Base-by-base conservation (phyloP, 2,113 vertebrate genomes). In the Entosphenus tridentatus region DNA sequence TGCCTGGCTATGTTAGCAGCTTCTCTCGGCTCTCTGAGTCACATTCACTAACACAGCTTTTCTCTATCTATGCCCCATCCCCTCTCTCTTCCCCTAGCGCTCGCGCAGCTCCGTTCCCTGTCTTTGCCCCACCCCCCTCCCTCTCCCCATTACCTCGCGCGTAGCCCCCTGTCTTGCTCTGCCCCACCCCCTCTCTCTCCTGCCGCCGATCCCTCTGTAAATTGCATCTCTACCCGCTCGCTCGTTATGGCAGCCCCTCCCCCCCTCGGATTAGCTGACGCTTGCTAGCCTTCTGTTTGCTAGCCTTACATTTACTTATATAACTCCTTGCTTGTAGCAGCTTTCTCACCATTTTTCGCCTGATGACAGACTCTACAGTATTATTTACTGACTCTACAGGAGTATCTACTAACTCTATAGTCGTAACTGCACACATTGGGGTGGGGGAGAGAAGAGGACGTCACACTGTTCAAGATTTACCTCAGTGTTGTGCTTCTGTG, bases 1-100 rank as follows among this genome's bases (percentile, higher is more conserved):
- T 58, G 12, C 67, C 56, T 57, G 58, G 7, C 8, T 69, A 72
- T 70, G 39, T 39, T 39, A 21, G 39, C 69, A 70, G 59, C 57
- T 58, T 57, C 70, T 11, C 58, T 17, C 39, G 55, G 71, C 62
- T 56, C 57, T 62, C 12, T 16, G 55, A n/a, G 56, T 67, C 67
- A 6, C 55, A 56, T 68, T 68, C 67, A 12, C 67, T 16, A 11
- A 12, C 10, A 6, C 67, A 12, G 67, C 67, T 54, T 10, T 4
- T 68, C 67, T 68, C 3, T 11, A 18, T 14, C n/a, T n/a, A 8
- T 55, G 2, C 57, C 55, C 57, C 8, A 65, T 2, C 9, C 56
- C 68, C n/a, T 71, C 57, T 67, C 8, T 62, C 62, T 54, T 12
- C 69, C 4, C 57, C 54, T 11, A 12, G 11, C 55, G 17, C 67